A percentile compares a stretch with the other conserved stretches of the same genome.
phyloP scores from a whole-genome alignment of 2,797 vertebrate genomes.

The Fringilla coelebs region DNA sequence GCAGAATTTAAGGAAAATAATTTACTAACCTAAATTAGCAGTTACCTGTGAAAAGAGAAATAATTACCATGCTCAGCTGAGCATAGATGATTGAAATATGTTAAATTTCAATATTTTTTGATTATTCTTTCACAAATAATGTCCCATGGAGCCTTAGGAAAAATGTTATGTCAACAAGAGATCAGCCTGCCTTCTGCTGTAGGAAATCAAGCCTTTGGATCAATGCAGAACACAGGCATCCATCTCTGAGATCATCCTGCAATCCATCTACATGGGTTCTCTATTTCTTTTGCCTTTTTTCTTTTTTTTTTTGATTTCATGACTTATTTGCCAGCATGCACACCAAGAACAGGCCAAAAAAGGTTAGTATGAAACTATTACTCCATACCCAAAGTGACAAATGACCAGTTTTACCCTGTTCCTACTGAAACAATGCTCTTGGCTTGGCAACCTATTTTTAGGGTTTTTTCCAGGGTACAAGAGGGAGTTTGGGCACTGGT shows the following conservation, averaged over 20 bases:
- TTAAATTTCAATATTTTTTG: background rate
- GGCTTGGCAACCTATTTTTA: background rate
- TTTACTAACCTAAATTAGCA: background rate
- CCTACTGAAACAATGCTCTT: background rate
- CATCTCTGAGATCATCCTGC: background rate
- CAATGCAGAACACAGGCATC: background rate
- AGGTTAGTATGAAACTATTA: background rate
- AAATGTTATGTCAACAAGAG: background rate
- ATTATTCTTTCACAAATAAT: background rate
- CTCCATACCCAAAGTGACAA: accelerated
- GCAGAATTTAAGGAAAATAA: background rate
- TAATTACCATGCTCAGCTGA: background rate
- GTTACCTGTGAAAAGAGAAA: background rate
- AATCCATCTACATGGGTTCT: accelerated
- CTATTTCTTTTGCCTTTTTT: background rate
- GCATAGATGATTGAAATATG: background rate
- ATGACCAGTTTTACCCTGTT: background rate
- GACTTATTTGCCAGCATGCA: accelerated
- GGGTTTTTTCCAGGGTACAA: background rate
- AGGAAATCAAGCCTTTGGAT: background rate
- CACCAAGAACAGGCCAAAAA: background rate
- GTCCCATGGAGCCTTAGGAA: background rate
- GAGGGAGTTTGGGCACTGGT: background rate
- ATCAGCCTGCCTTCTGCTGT: background rate
- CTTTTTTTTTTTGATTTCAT: background rate